phyloP scores from a whole-genome alignment of 2,113 vertebrate species.

The Diadophis punctatus region DNA sequence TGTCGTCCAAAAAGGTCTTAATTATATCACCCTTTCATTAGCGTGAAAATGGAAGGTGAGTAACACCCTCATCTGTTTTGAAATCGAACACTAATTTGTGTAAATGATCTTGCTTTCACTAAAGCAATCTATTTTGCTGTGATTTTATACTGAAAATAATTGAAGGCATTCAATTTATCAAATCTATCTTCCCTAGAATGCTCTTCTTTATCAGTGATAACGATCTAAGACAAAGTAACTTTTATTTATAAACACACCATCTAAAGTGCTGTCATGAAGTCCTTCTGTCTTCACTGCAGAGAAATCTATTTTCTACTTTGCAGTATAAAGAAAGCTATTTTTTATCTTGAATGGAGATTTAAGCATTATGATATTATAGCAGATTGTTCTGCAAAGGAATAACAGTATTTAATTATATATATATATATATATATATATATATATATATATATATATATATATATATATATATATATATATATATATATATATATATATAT shows the following conservation, averaged over 20 bases:
- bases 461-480: too few relatives aligned
- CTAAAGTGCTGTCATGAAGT: neutral
- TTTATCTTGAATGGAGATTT: neutral
- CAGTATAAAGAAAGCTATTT: neutral
- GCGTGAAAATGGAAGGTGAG: slow-evolving; percentile 31
- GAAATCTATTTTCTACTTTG: neutral
- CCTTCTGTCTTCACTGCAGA: neutral
- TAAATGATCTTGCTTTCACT: slow-evolving; percentile 17
- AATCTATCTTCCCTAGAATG: neutral
- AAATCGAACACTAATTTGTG: slow-evolving; percentile 2
- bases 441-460: too few relatives aligned
- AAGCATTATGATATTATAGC: neutral
- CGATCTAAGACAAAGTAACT: neutral
- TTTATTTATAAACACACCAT: neutral
- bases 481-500: too few relatives aligned
- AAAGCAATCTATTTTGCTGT: neutral
- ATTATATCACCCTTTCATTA: slow-evolving; percentile 52
- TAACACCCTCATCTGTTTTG: neutral
- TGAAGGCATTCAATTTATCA: neutral
- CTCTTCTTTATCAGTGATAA: neutral
- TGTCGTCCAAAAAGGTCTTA: slow-evolving; percentile 40
- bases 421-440: too few relatives aligned
- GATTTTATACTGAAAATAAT: neutral
- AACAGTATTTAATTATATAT: neutral
- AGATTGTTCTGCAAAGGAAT: neutral